Evolutionary conservation across 1,140 invertebrate genomes (phyloP), one percentile per base, ranked within the genome.

Genomic region (Myzus persicae): DNA sequence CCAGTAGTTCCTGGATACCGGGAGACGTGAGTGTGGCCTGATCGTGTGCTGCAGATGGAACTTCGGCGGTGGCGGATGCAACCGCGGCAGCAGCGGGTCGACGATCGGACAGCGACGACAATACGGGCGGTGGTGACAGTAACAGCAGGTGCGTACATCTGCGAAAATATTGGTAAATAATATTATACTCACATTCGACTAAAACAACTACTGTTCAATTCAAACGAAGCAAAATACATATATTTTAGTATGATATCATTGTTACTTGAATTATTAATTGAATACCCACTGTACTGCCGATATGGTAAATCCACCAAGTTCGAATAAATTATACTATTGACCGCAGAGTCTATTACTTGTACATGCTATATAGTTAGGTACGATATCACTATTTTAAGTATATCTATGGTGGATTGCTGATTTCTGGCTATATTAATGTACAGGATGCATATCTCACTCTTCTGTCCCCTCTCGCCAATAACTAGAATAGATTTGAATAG

Each of bases 41-140:
- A 89, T 38, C 87, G 46, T 20, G 11, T 9, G 8, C 5, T 2
- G 51, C 89, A 90, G 54, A 90, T 90, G 89, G 89, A 90, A 90
- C 40, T 38, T 38, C 48, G 88, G 24, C 9, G 38, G 38, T 42
- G 54, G 22, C 51, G 14, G 38, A 51, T 2, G 38, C 24, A 67
- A 67, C 24, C 51, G 89, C 89, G 31, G 26, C 38, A 31, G 11
- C 89, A 90, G 51, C 51, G 38, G 54, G 51, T 90, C 54, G 59
- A 59, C 89, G 38, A n/a, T n/a, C 26, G 26, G 54, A 42, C 51
- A 14, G 26, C 26, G 38, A n/a, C 20, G 48, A 89, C 46, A 46
- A 36, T 40, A 40, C 40, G 36, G 38, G 24, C 38, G 22, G 38
- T 40, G 81, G 24, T 40, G 81, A 82, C 81, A 38, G 38, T 26